phyloP scores from a whole-genome alignment of 2,888 invertebrate genomes.

The Microchrysa polita region DNA sequence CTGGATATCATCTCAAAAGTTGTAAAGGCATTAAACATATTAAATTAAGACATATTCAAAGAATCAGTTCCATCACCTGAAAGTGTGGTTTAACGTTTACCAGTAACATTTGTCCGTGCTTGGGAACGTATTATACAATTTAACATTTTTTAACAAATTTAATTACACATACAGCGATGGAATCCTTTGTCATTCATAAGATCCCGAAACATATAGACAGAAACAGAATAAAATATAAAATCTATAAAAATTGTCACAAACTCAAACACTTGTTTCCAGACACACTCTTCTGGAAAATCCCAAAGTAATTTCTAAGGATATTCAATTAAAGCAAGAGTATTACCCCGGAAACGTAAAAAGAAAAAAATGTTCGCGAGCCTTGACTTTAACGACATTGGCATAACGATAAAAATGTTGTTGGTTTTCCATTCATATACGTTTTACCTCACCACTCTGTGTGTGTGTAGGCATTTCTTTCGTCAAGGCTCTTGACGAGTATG shows the following conservation, averaged over 20 bases:
- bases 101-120: too few species aligned
- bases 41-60: too few species aligned
- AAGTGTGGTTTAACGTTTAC: too few species aligned
- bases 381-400: conserved; percentile 15
- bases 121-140: too few species aligned
- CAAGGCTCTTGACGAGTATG: background rate
- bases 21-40: too few species aligned
- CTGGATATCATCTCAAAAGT: too few species aligned
- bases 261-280: conserved; percentile 35
- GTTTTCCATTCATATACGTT: background rate
- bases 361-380: background rate
- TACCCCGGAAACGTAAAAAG: conserved; percentile 15
- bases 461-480: background rate
- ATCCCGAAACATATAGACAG: too few species aligned
- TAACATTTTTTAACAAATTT: too few species aligned
- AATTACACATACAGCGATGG: too few species aligned
- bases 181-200: too few species aligned
- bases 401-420: conserved; percentile 24
- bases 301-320: conserved; percentile 47
- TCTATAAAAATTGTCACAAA: conserved; percentile 3
- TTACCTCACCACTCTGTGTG: background rate
- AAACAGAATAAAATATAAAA: too few species aligned
- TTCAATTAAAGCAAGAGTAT: conserved; percentile 47
- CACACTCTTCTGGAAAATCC: conserved; percentile 46
- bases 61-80: too few species aligned